Evolutionary conservation across 2,113 vertebrate genomes (phyloP), one percentile per base, ranked within the genome.

Genomic region (Jacana jacana): DNA sequence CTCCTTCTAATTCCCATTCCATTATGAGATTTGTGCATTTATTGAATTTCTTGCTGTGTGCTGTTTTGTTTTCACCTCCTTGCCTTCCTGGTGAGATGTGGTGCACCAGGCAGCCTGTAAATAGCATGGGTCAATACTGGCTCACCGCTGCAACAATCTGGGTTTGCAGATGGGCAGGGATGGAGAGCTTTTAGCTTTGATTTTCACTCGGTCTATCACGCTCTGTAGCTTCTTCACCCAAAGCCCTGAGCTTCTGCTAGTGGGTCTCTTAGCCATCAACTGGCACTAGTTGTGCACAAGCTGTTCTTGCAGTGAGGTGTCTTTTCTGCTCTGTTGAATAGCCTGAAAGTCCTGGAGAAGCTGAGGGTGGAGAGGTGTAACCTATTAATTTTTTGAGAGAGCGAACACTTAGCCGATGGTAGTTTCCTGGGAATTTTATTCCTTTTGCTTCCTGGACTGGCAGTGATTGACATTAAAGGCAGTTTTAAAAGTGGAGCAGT

Each of bases 201-300:
- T 82, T 27, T 76, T 33, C 65, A 4, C 24, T 78, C 2, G 1
- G 30, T 65, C 58, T 79, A 2, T 87, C 5, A 0, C 9, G 23
- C 54, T 70, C 28, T 81, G 73, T 60, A 77, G 66, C 27, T 93
- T 57, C 15, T 63, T 90, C 88, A 63, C 15, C 10, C 61, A 52
- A 63, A 77, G 42, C 42, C 19, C 65, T 3, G 22, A 71, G n/a
- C n/a, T 63, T 42, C 72, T 78, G 76, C 68, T 5, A 5, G 30
- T 10, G 5, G 44, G 58, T 19, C n/a, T 63, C 61, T 69, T 15
- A 13, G 58, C 58, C 9, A 6, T 78, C 61, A 44, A 7, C 18
- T 1, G 1, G n/a, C 72, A 17, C 31, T 52, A 17, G 12, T 13
- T 1, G 4, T 19, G 20, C 3, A 2, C 51, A 40, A 28, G 2